Conservation (phyloP, 2,888 invertebrate species). For the Vesta saturnalis region DNA sequence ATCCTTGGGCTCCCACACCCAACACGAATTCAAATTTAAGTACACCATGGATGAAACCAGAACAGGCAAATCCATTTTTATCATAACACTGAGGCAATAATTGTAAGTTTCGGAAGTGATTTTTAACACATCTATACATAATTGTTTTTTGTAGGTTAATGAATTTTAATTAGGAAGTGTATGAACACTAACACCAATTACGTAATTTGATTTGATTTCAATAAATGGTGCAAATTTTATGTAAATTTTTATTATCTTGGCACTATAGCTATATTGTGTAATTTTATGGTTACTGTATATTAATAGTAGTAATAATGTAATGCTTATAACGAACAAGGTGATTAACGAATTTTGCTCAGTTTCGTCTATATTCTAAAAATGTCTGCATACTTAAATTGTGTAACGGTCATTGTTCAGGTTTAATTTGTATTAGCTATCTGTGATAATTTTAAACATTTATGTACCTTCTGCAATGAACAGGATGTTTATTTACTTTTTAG, state of each 20-base stretch:
- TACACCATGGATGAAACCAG: constrained; percentile 58
- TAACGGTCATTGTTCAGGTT: constrained; percentile 10
- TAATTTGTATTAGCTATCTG: constrained; percentile 29
- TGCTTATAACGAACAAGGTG: constrained; percentile 15
- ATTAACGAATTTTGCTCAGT: constrained; percentile 32
- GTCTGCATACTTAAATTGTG: constrained; percentile 4
- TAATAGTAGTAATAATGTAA: neutral
- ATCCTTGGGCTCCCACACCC: constrained; percentile 62
- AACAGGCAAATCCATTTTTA: constrained; percentile 72
- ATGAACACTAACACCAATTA: constrained; percentile 37
- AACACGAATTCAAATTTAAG: constrained; percentile 53
- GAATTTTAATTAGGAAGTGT: constrained; percentile 21
- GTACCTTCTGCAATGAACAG: constrained; percentile 1
- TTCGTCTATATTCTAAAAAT: neutral
- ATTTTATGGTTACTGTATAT: constrained; percentile 1
- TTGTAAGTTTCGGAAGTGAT: constrained; percentile 10
- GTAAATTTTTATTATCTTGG: constrained; percentile 21
- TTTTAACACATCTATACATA: neutral
- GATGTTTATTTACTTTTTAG: neutral
- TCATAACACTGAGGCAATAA: constrained; percentile 62
- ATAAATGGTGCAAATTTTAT: constrained; percentile 37
- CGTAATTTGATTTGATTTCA: constrained; percentile 28
- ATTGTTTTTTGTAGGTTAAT: constrained; percentile 25
- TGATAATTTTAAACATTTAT: constrained; percentile 17
- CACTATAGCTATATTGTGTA: constrained; percentile 15